Evolutionary conservation across 2,888 invertebrate species (phyloP).

Genomic region (Drosophila koepferae): DNA sequence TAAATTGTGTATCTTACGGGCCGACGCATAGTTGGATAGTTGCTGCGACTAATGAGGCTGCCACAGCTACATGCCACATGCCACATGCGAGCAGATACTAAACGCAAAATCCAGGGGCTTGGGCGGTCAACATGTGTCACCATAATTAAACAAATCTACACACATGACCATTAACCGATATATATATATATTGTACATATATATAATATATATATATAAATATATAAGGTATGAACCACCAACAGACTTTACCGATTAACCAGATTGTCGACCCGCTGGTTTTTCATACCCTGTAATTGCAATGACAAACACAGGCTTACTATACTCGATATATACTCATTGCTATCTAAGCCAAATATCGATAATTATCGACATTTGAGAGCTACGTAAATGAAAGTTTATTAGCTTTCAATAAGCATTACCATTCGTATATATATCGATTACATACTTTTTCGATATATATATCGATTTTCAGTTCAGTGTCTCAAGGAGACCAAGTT

Average conservation of each 20-base stretch:
- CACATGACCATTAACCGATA: constrained; percentile 47
- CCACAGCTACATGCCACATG: constrained; percentile 32
- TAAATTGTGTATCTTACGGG: constrained; percentile 43
- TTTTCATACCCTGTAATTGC: background rate
- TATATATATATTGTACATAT: background rate
- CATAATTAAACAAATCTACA: constrained; percentile 73
- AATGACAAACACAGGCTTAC: background rate
- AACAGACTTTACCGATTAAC: constrained; percentile 44
- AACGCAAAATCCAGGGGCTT: constrained; percentile 14
- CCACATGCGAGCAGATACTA: constrained; percentile 27
- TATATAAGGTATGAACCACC: constrained; percentile 19
- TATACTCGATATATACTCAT: background rate
- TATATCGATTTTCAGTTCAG: background rate
- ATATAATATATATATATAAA: background rate
- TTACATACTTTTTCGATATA: background rate
- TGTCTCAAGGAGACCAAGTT: background rate
- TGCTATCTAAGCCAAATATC: background rate
- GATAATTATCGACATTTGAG: background rate
- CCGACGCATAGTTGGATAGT: constrained; percentile 39
- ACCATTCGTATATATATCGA: background rate
- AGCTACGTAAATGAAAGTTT: background rate
- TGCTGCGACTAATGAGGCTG: constrained; percentile 58
- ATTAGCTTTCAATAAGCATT: no score
- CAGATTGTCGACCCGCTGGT: constrained; percentile 34
- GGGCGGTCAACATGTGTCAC: constrained; percentile 61